Evolutionary conservation across 30 jellyfish, hydroid and myxozoan genomes (phyloP), one percentile per base, ranked within the genome.

Genomic region (Haliclystus octoradiatus): DNA sequence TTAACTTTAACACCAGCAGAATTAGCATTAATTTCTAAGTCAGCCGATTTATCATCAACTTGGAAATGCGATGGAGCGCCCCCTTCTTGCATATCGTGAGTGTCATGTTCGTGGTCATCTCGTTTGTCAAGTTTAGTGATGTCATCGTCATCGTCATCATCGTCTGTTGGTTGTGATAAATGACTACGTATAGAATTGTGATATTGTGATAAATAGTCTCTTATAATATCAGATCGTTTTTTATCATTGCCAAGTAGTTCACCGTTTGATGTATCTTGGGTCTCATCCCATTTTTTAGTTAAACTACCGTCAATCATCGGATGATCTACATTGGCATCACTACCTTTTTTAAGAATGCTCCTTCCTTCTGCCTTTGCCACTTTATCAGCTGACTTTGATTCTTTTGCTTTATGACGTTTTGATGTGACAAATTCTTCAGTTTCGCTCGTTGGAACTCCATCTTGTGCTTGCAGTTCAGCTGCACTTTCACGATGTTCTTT

Each of bases 1-100:
- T 86, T 86, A 28, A 78, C 96, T 64, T 86, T 85, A 2, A 85
- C 96, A 26, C 96, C 96, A 22, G 96, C 94, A n/a, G 96, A 86
- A 65, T 86, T 86, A 13, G 96, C 96, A 33, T 86, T 86, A 28
- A 78, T 86, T 74, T 86, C 96, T 61, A 86, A 66, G 52, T 79
- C 96, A 34, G 94, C 85, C 26, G 96, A 86, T 52, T 86, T 86
- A 73, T 86, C 94, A 60, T 86, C 94, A 61, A 86, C 96, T 67
- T 79, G 94, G 57, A 86, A 86, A 79, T 79, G 96, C 12, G 94
- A 86, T 0, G 95, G 95, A 33, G 96, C 92, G 15, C 96, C 96
- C 28, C 79, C 96, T 19, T 86, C 92, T 66, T 86, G 96, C 61
- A 83, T 83, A 67, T 83, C 95, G 68, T 83, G 95, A 7, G 95